Conservation (phyloP, 2,888 invertebrate genomes). For the Cheilosia variabilis region DNA sequence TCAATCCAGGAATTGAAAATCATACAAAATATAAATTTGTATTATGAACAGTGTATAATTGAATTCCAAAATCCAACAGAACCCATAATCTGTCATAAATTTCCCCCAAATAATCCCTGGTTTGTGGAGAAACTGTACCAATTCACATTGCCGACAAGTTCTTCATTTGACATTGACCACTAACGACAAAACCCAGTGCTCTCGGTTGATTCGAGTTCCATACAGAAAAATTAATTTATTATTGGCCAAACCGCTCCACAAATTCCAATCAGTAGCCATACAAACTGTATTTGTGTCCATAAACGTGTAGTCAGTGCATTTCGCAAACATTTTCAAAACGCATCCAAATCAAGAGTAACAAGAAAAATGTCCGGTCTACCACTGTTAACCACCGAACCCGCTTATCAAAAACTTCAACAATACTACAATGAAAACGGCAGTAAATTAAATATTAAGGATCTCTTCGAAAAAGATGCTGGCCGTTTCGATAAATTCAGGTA, state of each 20-base stretch:
- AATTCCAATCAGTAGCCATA: conserved; percentile 51
- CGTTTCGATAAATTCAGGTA: conserved; percentile 97
- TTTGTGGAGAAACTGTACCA: conserved; percentile 11
- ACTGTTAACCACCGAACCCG: conserved; percentile 87
- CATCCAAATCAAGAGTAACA: conserved; percentile 54
- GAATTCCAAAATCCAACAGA: conserved; percentile 19
- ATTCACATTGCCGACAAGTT: conserved; percentile 79
- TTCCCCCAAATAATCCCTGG: conserved; percentile 34
- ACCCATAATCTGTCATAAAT: conserved; percentile 28
- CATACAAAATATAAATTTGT: no score
- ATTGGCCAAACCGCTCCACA: conserved; percentile 49
- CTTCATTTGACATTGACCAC: conserved; percentile 84
- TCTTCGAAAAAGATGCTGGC: conserved; percentile 91
- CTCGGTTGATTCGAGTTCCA: conserved; percentile 48
- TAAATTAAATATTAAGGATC: conserved; percentile 91
- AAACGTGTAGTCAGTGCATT: conserved; percentile 48
- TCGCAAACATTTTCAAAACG: conserved; percentile 28
- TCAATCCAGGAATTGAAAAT: no score
- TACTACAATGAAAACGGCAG: conserved; percentile 89
- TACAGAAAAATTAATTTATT: conserved; percentile 44
- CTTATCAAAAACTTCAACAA: conserved; percentile 90
- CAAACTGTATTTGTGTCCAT: conserved; percentile 1
- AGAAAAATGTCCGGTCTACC: conserved; percentile 84
- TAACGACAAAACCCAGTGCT: conserved; percentile 39
- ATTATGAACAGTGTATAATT: no score